phyloP scores from a whole-genome alignment of 2,113 vertebrate genomes.

The Oncorhynchus keta region DNA sequence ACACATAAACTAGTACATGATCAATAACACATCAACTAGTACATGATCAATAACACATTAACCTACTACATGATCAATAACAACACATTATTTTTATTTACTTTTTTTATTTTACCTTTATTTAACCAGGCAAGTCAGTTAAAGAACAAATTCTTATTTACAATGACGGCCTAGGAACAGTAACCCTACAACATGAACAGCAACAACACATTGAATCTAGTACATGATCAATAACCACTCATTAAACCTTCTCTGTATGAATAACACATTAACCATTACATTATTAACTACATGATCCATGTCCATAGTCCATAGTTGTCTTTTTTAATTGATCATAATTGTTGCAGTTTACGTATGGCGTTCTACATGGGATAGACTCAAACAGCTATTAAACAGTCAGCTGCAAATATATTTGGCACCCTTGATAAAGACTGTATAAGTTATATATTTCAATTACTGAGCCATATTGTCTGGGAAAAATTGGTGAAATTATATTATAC shows the following conservation, averaged over 20 bases:
- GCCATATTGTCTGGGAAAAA: too few relatives aligned
- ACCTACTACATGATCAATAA: too few relatives aligned
- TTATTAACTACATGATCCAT: conserved; percentile 45
- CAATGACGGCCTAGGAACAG: too few relatives aligned
- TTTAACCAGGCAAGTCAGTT: too few relatives aligned
- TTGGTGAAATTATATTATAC: too few relatives aligned
- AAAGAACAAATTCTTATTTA: too few relatives aligned
- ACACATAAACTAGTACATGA: too few relatives aligned
- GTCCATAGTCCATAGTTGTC: conserved; percentile 37
- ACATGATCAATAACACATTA: too few relatives aligned
- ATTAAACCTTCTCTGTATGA: conserved; percentile 36
- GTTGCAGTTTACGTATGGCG: conserved; percentile 15
- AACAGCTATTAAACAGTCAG: not conserved
- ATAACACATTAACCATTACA: conserved; percentile 44
- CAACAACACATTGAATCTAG: conserved; percentile 42
- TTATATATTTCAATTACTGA: not conserved
- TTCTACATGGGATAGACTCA: not conserved
- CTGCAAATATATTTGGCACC: conserved; percentile 18
- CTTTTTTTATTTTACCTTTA: too few relatives aligned
- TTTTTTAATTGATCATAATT: conserved; percentile 45
- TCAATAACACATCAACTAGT: too few relatives aligned
- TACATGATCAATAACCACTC: conserved; percentile 21
- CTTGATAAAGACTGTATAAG: not conserved
- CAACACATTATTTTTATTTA: too few relatives aligned
- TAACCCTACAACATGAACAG: conserved; percentile 12